These are phyloP conservation scores for Bucco capensis DNA, from an alignment of 2,113 vertebrate species.

Conservation along the genomic window DNA sequence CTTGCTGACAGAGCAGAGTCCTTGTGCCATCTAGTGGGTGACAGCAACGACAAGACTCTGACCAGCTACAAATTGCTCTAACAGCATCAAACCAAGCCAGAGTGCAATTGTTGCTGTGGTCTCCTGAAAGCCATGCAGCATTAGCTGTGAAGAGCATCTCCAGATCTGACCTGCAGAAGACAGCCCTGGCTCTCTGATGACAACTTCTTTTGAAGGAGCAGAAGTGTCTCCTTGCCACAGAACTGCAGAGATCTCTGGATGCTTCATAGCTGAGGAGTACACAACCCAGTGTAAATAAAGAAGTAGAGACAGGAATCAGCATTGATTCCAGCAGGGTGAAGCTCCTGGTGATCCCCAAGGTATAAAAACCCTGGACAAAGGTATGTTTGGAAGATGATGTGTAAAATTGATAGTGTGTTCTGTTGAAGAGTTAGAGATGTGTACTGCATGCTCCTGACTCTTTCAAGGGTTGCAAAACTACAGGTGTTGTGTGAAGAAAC, in stretches of 20 bases:
- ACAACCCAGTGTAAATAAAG: not conserved
- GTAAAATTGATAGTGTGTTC: not conserved
- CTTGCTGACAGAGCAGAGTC: not conserved
- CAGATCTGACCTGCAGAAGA: not conserved
- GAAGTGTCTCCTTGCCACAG: not conserved
- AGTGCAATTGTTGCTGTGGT: not conserved
- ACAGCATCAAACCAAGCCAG: not conserved
- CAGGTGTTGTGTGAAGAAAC: not conserved
- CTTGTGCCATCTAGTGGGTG: not conserved
- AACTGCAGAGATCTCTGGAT: not conserved
- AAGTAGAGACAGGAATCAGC: not conserved
- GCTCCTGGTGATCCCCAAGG: not conserved
- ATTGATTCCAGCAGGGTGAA: not conserved
- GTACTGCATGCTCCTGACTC: not conserved
- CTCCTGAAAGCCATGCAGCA: not conserved
- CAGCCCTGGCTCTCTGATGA: not conserved
- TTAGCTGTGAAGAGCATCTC: not conserved
- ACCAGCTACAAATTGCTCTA: not conserved
- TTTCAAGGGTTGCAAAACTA: not conserved
- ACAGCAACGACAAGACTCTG: not conserved
- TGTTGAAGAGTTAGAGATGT: not conserved
- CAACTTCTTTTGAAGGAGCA: not conserved
- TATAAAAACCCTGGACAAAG: not conserved
- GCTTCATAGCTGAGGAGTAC: not conserved
- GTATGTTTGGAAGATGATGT: not conserved